Base-by-base conservation (phyloP, 2,797 vertebrate species). In the Xyrichtys novacula region DNA sequence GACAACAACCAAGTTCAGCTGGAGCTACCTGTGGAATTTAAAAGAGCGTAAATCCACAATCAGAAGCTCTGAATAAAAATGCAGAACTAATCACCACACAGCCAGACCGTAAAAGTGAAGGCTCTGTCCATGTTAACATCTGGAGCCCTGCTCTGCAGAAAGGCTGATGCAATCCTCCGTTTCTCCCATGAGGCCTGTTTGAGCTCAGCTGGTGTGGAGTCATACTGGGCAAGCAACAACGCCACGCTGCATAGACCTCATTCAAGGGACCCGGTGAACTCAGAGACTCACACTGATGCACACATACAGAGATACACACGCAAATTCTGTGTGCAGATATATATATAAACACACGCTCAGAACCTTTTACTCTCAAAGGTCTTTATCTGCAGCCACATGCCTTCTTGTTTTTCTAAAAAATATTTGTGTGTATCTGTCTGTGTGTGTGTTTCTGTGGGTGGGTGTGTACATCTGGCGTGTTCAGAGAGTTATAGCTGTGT, bases 161-260 rank as follows among this genome's bases (percentile, higher is more conserved):
- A 23, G 72, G 74, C 88, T 93, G 92, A 93, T 71, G 88, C 85
- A 92, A 92, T 80, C 77, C 74, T 59, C 61, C 31, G 17, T 48
- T 74, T 62, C 75, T 65, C 81, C 66, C 66, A 40, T 12, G 60
- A 72, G 62, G 80, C 76, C 58, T 66, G 65, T 60, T 25, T 56
- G 66, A 71, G 48, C 64, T 78, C 71, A 80, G 79, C 76, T 83
- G 76, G 50, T 76, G 38, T 7, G 17, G 22, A 60, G 62, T 65
- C 8, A 11, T 19, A 47, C 56, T 44, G 80, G 43, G 65, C 76
- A 71, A 73, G 62, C 25, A 50, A 55, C 81, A 70, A 72, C 74
- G 74, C 72, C 72, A 76, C 55, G 44, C 76, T 54, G 76, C 72
- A 62, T 48, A 31, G 38, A 53, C 40, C 65, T 78, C 36, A 29